Percentiles rank a stretch among this genome's conserved stretches.
Conservation (phyloP, 2,888 invertebrate genomes). For the Sarcophaga variegata region DNA sequence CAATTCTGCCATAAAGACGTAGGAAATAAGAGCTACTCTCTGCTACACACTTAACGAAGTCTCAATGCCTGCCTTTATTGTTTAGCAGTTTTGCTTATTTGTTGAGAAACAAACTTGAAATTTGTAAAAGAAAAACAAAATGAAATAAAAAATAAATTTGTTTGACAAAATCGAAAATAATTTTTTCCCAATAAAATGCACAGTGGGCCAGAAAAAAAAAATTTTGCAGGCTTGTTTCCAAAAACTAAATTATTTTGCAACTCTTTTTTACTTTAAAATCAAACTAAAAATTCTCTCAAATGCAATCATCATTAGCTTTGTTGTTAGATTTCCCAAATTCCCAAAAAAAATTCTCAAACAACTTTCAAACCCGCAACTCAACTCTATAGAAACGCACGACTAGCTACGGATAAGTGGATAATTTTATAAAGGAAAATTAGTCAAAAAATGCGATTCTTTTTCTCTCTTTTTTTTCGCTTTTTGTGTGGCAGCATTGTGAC, state of each 20-base stretch:
- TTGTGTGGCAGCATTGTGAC: slow-evolving; percentile 27
- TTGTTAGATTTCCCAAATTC: not conserved
- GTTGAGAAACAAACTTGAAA: slow-evolving; percentile 37
- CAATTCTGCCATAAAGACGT: slow-evolving; percentile 41
- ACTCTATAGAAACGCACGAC: slow-evolving; percentile 63
- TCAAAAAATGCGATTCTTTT: slow-evolving; percentile 18
- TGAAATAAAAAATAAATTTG: slow-evolving; percentile 27
- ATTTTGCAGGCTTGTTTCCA: not conserved
- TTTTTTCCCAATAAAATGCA: slow-evolving; percentile 14
- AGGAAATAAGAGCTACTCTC: slow-evolving; percentile 17
- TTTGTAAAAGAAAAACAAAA: slow-evolving; percentile 14
- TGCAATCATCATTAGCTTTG: slow-evolving; percentile 63
- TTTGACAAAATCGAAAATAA: slow-evolving; percentile 16
- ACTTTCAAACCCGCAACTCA: slow-evolving; percentile 12
- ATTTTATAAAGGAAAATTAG: slow-evolving; percentile 67
- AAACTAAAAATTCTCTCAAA: not conserved
- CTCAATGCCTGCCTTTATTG: slow-evolving; percentile 42
- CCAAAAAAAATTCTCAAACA: slow-evolving; percentile 20
- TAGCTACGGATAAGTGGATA: slow-evolving; percentile 67
- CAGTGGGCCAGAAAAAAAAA: slow-evolving; percentile 30
- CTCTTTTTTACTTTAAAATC: not conserved
- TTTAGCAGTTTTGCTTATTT: slow-evolving; percentile 56
- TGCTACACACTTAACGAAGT: slow-evolving; percentile 44
- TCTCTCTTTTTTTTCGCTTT: not conserved
- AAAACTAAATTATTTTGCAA: not conserved